Conservation (phyloP, 2,888 invertebrate genomes). For the Saturnia japonica region DNA sequence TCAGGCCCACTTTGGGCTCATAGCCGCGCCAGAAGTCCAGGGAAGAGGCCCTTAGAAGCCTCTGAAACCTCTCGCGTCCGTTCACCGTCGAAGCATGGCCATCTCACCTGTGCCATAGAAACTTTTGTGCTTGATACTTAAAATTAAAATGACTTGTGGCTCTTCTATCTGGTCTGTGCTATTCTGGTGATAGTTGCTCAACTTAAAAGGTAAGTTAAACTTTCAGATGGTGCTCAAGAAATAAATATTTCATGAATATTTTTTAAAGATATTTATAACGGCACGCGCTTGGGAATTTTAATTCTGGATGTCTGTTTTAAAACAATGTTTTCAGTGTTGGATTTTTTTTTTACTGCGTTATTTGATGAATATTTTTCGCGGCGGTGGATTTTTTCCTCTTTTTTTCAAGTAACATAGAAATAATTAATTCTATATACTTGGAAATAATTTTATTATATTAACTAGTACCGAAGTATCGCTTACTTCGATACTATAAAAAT, state of each 20-base stretch:
- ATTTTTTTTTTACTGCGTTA: neutral
- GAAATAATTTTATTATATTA: neutral
- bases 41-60: conserved; percentile 47
- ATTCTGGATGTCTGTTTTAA: neutral
- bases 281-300: neutral
- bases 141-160: conserved; percentile 54
- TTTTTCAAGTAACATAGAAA: neutral
- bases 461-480: neutral
- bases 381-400: neutral
- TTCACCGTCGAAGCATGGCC: conserved; percentile 53
- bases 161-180: conserved; percentile 50
- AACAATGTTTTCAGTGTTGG: neutral
- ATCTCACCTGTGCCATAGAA: conserved; percentile 43
- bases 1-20: conserved; percentile 59
- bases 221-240: conserved; percentile 8
- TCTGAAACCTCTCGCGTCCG: conserved; percentile 37
- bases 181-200: conserved; percentile 42
- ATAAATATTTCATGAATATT: conserved; percentile 2
- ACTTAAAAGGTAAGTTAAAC: conserved; percentile 56
- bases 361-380: neutral
- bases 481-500: too few relatives aligned
- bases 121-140: conserved; percentile 47
- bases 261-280: conserved; percentile 2
- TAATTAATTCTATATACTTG: neutral
- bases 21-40: conserved; percentile 58